Base-by-base conservation (phyloP, 2,797 vertebrate species). In the Spinus olivaceus region DNA sequence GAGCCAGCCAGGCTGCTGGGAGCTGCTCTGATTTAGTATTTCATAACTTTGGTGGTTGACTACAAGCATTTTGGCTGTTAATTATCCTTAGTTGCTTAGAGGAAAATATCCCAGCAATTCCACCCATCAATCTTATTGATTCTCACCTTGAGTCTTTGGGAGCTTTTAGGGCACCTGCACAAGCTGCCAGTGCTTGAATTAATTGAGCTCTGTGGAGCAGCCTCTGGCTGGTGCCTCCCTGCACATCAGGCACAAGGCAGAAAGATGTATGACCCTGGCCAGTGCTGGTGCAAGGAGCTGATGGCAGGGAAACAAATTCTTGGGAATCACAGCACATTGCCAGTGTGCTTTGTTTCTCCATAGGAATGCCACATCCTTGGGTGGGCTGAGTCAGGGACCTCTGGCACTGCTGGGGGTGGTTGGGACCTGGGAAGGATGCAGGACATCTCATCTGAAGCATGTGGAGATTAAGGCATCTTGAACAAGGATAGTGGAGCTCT, bases 21-120 rank as follows among this genome's bases (percentile, higher is more conserved):
- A 96, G 78, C 74, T 87, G 78, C 72, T 93, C 91, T 91, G 89
- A 95, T 94, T 95, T 94, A 92, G 74, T 92, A 64, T 86, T 96
- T 93, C 89, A 87, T 96, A 96, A 93, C 57, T 82, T 77, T 3
- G n/a, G 51, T 61, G 81, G 37, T 12, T 92, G 89, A 78, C 67
- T 87, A n/a, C 3, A 7, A 94, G 89, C 81, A 39, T 94, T 94
- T 91, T 77, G 71, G 88, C 84, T 94, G 81, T 95, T 96, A 96
- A 94, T 96, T 96, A 94, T 87, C 53, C 61, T 78, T 60, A 61
- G 69, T 49, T 65, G 91, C 91, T 92, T 71, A 87, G 53, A 81
- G 72, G 72, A 89, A 94, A 94, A 92, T 77, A 94, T 42, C 71
- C 79, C 46, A 61, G 76, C 76, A 92, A 92, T 81, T 87, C 87